phyloP scores from a whole-genome alignment of 1,140 invertebrate species.

The Drosophila sturtevanti region DNA sequence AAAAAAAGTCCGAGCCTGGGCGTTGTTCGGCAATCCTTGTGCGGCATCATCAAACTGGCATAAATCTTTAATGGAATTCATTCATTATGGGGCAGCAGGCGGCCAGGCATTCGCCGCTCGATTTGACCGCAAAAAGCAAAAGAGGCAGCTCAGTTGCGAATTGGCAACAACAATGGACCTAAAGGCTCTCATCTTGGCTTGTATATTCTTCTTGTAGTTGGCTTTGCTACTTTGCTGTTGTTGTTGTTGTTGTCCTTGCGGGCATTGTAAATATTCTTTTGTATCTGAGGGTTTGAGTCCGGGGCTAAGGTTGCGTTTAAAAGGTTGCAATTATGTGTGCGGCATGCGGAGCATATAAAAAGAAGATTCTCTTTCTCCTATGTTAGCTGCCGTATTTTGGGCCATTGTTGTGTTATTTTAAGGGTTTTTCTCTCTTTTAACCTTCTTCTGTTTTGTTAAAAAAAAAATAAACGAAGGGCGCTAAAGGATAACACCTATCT shows the following conservation, averaged over 20 bases:
- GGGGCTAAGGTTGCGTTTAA: conserved; percentile 18
- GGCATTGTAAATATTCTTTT: conserved; percentile 70
- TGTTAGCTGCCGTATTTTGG: conserved; percentile 40
- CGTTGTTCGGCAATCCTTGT: conserved; percentile 57
- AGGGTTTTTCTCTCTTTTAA: conserved; percentile 10
- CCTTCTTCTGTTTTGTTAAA: conserved; percentile 33
- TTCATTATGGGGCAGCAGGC: conserved; percentile 75
- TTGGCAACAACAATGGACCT: conserved; percentile 58
- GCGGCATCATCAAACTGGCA: conserved; percentile 82
- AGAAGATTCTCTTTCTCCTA: conserved; percentile 31
- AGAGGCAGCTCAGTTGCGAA: conserved; percentile 37
- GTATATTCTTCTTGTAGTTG: conserved; percentile 8
- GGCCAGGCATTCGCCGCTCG: conserved; percentile 16
- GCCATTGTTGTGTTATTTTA: conserved; percentile 53
- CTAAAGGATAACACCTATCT: conserved; percentile 82
- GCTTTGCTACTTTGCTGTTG: too few relatives aligned
- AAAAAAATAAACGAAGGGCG: conserved; percentile 78
- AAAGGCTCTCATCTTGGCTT: conserved; percentile 26
- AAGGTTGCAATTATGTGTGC: conserved; percentile 62
- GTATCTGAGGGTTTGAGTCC: conserved; percentile 43
- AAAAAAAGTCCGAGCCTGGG: conserved; percentile 34
- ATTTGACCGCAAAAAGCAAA: conserved; percentile 43
- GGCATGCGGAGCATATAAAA: conserved; percentile 35
- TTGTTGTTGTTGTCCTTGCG: conserved; percentile 50
- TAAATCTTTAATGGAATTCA: conserved; percentile 83